Conservation (phyloP, 2,888 invertebrate species). For the Hypena proboscidalis region DNA sequence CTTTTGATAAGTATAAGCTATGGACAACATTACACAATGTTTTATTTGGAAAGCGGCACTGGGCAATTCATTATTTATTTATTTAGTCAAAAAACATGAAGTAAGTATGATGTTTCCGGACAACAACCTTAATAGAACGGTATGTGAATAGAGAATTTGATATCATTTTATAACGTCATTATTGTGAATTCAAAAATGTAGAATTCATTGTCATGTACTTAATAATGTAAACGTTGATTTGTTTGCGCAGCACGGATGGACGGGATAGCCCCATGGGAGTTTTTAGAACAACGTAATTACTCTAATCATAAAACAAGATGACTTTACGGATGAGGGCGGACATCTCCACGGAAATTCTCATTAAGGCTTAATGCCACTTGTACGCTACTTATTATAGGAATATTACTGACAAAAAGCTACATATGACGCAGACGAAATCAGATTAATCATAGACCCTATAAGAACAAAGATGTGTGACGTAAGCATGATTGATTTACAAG, state of each 20-base stretch:
- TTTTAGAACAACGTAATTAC: slow-evolving; percentile 32
- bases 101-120: no score
- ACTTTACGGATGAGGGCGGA: slow-evolving; percentile 12
- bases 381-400: slow-evolving; percentile 7
- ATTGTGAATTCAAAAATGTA: not conserved
- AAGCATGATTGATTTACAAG: slow-evolving; percentile 23
- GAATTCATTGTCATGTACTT: slow-evolving; percentile 3
- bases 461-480: slow-evolving; percentile 17
- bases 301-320: slow-evolving; percentile 33
- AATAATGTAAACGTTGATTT: slow-evolving; percentile 20
- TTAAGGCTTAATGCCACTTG: slow-evolving; percentile 23
- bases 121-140: slow-evolving; percentile 7
- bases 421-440: slow-evolving; percentile 19
- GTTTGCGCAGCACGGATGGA: slow-evolving; percentile 23
- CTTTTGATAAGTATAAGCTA: no score
- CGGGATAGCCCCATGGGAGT: slow-evolving; percentile 18
- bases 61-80: no score
- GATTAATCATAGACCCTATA: slow-evolving; percentile 25
- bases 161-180: slow-evolving; percentile 8
- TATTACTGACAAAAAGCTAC: slow-evolving; percentile 13
- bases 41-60: no score
- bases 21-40: no score
- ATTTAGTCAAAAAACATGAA: no score
- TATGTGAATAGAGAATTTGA: not conserved
- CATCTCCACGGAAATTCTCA: slow-evolving; percentile 29